Base-by-base conservation (phyloP, 2,113 vertebrate genomes). In the Bostrychus sinensis region DNA sequence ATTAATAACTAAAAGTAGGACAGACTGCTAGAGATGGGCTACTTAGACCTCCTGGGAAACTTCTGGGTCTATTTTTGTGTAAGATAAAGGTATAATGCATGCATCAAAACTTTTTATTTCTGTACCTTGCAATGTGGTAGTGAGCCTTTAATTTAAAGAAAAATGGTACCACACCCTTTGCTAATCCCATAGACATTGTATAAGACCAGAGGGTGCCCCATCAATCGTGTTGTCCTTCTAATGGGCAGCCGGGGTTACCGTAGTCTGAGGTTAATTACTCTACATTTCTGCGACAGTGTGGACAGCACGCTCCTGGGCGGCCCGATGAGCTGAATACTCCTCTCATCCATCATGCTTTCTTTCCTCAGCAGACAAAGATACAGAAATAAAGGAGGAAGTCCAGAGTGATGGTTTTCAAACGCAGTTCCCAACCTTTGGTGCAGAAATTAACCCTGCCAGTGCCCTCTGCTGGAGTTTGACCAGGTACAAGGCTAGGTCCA, bases 201-300 rank as follows among this genome's bases (percentile, higher is more conserved):
- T 86, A 88, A 81, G 89, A 89, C 89, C 83, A 70, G 72, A 77
- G 74, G 77, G 70, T 74, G 74, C 51, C 57, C 84, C 92, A 92
- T 93, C 88, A 91, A 93, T 92, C 91, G 85, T 88, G 80, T 84
- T 90, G 90, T 89, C 88, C 90, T 90, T 89, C 88, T 91, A 91
- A 92, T 89, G 89, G 88, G 88, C 87, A 89, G 85, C 77, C 77
- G 77, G 87, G 89, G 85, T 85, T 87, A 88, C 84, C 81, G 72
- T 84, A 91, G 90, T 86, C 91, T 83, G 89, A 92, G 92, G 91
- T 93, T 93, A 93, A 93, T 93, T 91, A 92, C 91, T 90, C 86
- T 88, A 14, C 88, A 91, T 89, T 89, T 89, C 85, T 73, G 56
- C 64, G 80, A 37, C 36, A 28, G 70, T n/a, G 67, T 63, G 63